Evolutionary conservation across 1,140 invertebrate species (phyloP).

Genomic region (Drosophila ironensis): DNA sequence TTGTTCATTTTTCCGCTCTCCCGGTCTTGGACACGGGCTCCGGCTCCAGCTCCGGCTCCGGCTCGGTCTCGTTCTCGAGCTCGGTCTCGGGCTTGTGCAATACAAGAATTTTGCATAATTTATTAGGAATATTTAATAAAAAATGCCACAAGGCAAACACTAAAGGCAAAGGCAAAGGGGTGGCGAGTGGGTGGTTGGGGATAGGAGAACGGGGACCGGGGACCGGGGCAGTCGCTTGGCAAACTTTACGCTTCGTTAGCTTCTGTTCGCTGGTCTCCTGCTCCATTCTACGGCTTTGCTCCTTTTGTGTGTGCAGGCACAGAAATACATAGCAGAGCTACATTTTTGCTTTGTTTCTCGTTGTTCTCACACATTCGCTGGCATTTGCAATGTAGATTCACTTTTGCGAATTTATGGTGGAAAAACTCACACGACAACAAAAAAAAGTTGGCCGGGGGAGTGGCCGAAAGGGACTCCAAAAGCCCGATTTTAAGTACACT

Average conservation of each 20-base stretch:
- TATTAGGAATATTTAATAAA: conserved; percentile 80
- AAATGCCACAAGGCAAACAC: conserved; percentile 75
- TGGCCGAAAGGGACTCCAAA: not conserved
- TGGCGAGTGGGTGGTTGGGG: not conserved
- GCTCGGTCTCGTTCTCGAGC: no score
- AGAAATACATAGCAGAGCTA: conserved; percentile 66
- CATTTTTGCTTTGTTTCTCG: conserved; percentile 73
- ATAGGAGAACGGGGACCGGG: not conserved
- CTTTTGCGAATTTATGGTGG: conserved; percentile 69
- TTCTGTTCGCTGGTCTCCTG: conserved; percentile 53
- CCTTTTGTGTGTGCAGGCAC: conserved; percentile 48
- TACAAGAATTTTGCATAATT: conserved; percentile 77
- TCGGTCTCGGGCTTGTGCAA: conserved; percentile 44
- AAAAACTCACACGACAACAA: conserved; percentile 58
- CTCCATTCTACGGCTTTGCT: conserved; percentile 13
- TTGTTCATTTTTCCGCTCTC: not conserved
- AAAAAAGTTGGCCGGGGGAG: conserved; percentile 1
- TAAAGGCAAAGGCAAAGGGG: not conserved
- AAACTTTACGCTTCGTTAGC: conserved; percentile 79
- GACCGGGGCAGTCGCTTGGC: conserved; percentile 47
- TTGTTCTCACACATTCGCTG: conserved; percentile 38
- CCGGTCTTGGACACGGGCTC: no score
- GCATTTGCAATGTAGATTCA: conserved; percentile 79
- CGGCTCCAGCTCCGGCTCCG: no score
- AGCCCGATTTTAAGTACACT: conserved; percentile 11